Evolutionary conservation across 1,140 invertebrate genomes (phyloP).

Genomic region (Capitella teleta): DNA sequence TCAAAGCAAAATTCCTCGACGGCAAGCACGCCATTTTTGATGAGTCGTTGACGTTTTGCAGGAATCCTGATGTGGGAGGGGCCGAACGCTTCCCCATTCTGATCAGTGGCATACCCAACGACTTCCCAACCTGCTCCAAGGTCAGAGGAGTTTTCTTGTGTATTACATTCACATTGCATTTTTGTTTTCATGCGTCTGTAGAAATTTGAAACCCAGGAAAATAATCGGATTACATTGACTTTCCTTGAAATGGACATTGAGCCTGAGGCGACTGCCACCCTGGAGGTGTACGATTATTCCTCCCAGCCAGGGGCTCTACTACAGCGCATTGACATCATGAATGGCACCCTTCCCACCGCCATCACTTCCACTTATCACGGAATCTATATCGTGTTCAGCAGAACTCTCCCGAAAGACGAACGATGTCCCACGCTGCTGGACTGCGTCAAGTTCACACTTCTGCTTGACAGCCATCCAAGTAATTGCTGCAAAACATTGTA

Average conservation of each 20-base stretch:
- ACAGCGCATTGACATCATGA: slow-evolving; percentile 17
- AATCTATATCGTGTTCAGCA: slow-evolving; percentile 22
- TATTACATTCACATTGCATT: background rate
- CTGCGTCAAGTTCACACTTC: slow-evolving; percentile 28
- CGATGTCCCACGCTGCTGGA: slow-evolving; percentile 20
- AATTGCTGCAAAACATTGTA: background rate
- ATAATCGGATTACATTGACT: slow-evolving; percentile 25
- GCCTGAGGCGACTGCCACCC: slow-evolving; percentile 19
- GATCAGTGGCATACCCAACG: slow-evolving; percentile 3
- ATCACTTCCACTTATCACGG: slow-evolving; percentile 21
- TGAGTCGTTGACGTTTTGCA: slow-evolving; percentile 9
- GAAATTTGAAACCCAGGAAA: slow-evolving; percentile 20
- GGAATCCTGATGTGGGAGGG: background rate
- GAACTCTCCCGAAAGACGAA: slow-evolving; percentile 17
- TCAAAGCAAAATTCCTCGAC: slow-evolving; percentile 34
- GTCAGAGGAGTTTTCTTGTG: background rate
- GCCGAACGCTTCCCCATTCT: slow-evolving; percentile 7
- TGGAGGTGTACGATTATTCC: slow-evolving; percentile 23
- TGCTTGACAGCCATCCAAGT: slow-evolving; percentile 6
- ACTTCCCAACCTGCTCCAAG: too few species aligned
- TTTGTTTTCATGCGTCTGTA: slow-evolving; percentile 9
- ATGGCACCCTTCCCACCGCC: slow-evolving; percentile 33
- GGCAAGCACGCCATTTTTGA: slow-evolving; percentile 9
- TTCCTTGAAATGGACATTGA: slow-evolving; percentile 32
- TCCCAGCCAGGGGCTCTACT: background rate